Evolutionary conservation across 1,140 invertebrate species (phyloP).

Genomic region (Macrotrachela quadricornifera): DNA sequence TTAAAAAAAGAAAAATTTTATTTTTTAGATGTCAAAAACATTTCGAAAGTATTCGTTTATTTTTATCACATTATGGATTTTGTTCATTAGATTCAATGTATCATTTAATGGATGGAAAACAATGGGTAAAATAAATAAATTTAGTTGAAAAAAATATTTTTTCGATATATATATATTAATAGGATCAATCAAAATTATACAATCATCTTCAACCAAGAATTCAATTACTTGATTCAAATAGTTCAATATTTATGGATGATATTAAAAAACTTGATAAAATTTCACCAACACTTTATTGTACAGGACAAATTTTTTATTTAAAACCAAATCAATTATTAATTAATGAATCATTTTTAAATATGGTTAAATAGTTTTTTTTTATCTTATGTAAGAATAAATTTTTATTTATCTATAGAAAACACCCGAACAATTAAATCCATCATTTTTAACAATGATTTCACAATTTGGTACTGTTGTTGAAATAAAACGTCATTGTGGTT

Average conservation of each 20-base stretch:
- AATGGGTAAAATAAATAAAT: background rate
- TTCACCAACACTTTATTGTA: constrained; percentile 63
- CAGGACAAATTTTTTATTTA: constrained; percentile 81
- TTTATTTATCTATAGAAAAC: constrained; percentile 20
- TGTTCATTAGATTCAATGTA: constrained; percentile 46
- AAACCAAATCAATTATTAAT: constrained; percentile 53
- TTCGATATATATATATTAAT: too few relatives aligned
- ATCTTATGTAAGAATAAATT: background rate
- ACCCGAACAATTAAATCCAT: constrained; percentile 38
- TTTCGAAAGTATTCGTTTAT: constrained; percentile 44
- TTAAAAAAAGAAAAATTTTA: too few relatives aligned
- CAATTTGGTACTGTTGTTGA: constrained; percentile 66
- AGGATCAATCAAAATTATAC: background rate
- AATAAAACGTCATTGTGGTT: constrained; percentile 56
- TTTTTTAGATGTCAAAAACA: too few relatives aligned
- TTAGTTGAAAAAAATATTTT: too few relatives aligned
- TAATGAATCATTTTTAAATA: constrained; percentile 60
- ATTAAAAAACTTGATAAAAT: constrained; percentile 53
- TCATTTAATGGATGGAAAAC: background rate
- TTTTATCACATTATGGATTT: constrained; percentile 79
- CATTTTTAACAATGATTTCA: constrained; percentile 54
- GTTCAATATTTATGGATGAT: constrained; percentile 45
- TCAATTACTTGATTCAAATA: constrained; percentile 45
- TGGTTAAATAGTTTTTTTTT: constrained; percentile 33
- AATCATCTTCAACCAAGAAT: background rate